Base-by-base conservation (phyloP, 2,113 vertebrate species). In the Platichthys stellatus region DNA sequence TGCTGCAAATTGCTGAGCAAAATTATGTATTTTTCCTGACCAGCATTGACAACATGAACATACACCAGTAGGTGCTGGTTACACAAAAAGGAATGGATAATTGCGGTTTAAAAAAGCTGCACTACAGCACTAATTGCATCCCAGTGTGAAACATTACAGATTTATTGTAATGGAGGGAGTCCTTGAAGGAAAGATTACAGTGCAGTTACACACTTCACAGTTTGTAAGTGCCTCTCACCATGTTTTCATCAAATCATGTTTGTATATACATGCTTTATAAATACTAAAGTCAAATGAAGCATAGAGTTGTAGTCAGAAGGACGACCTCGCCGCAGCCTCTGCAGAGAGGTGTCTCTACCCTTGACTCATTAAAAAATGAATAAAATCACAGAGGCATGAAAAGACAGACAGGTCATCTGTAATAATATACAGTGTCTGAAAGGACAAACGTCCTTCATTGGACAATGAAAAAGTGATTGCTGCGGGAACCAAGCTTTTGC, bases 351-450 rank as follows among this genome's bases (percentile, higher is more conserved):
- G 6, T 80, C 43, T 70, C 59, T 72, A 66, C 23, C 63, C 80
- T 86, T 87, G 70, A 82, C 80, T 86, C 84, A 83, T 88, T 79
- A 62, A 59, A 65, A 73, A 61, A 75, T 63, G 47, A 78, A 85
- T 78, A 83, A 86, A 89, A 77, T 65, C 76, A 86, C 17, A 12
- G 59, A 78, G 57, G 77, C 82, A 76, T 85, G 73, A 85, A 87
- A 83, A 91, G 70, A 80, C 82, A 76, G 82, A 35, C 63, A 56
- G 81, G 79, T 81, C 80, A 81, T 85, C 62, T 85, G 70, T 87
- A 80, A 86, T 86, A 61, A 86, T 91, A 47, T 49, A 54, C 57
- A 47, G 63, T 20, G 18, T 59, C 60, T 40, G 68, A 78, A 49
- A 63, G 57, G 63, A 63, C 70, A 69, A 68, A 59, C 12, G 85